These are phyloP conservation scores for Hippasteria phrygiana DNA, from an alignment of 53 echinoderm and acorn worm species.

Conservation along the genomic window DNA sequence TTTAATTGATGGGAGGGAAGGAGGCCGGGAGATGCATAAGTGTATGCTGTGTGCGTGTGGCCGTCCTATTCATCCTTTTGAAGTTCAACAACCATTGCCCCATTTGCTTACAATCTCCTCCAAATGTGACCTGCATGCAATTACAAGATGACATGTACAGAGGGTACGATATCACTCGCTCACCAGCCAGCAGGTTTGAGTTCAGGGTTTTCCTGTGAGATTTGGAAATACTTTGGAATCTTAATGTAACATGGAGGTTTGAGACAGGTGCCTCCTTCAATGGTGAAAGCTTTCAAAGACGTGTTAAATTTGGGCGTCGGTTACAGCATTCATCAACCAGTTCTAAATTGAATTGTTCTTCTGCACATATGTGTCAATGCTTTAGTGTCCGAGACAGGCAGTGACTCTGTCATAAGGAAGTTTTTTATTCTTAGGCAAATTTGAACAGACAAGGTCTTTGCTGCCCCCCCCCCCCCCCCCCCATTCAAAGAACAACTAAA, in stretches of 20 bases:
- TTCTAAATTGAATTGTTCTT: too few species aligned
- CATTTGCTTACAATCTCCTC: conserved; percentile 9
- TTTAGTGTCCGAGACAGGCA: too few species aligned
- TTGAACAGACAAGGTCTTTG: too few species aligned
- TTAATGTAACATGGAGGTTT: too few species aligned
- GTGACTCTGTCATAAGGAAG: too few species aligned
- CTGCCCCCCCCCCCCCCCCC: too few species aligned
- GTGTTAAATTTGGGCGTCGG: too few species aligned
- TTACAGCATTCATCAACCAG: too few species aligned
- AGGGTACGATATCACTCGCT: neutral
- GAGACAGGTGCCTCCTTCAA: neutral
- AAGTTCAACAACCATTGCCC: conserved; percentile 18
- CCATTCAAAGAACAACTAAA: too few species aligned
- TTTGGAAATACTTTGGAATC: neutral
- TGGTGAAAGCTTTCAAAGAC: too few species aligned
- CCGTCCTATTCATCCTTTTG: neutral
- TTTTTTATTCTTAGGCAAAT: too few species aligned
- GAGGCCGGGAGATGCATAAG: neutral
- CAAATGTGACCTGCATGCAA: neutral
- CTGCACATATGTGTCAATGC: neutral
- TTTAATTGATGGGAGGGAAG: neutral
- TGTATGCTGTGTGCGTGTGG: neutral
- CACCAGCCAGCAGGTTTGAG: neutral
- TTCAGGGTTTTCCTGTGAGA: neutral
- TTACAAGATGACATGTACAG: neutral